Evolutionary conservation across 2,888 invertebrate genomes (phyloP).

Genomic region (Helobdella robusta): DNA sequence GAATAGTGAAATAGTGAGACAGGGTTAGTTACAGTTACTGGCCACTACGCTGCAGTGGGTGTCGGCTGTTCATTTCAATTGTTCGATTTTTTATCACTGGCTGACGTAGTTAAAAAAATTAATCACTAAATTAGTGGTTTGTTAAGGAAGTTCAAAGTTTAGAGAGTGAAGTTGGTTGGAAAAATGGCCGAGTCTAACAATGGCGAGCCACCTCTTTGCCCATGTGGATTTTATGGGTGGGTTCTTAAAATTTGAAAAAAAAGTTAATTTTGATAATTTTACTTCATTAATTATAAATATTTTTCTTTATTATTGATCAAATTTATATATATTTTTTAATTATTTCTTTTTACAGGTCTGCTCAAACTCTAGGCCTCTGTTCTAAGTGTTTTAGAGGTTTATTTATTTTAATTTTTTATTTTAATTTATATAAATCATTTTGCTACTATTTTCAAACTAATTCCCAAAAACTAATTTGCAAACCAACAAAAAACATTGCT

Average conservation of each 20-base stretch:
- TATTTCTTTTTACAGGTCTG: constrained; percentile 26
- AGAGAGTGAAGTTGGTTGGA: too few relatives aligned
- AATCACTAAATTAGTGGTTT: too few relatives aligned
- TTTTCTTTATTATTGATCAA: background rate
- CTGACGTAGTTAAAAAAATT: too few relatives aligned
- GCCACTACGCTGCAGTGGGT: too few relatives aligned
- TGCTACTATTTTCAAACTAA: background rate
- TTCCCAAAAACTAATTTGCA: background rate
- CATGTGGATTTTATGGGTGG: constrained; percentile 29
- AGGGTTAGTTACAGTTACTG: too few relatives aligned
- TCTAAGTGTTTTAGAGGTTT: constrained; percentile 28
- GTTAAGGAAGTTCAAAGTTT: too few relatives aligned
- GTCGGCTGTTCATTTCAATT: too few relatives aligned
- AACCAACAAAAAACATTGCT: background rate
- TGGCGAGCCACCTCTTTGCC: constrained; percentile 27
- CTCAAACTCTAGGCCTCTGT: constrained; percentile 28
- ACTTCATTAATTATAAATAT: background rate
- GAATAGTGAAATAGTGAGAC: too few relatives aligned
- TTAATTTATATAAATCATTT: background rate
- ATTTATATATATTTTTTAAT: background rate
- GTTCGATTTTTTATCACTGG: too few relatives aligned
- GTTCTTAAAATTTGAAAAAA: constrained; percentile 9
- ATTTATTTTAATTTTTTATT: background rate
- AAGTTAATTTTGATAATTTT: background rate
- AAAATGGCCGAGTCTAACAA: constrained; percentile 30